Percentiles rank a stretch among this genome's conserved stretches.
These are phyloP conservation scores for Bicyclus anynana DNA, from an alignment of 1,140 invertebrate genomes.

Conservation along the genomic window DNA sequence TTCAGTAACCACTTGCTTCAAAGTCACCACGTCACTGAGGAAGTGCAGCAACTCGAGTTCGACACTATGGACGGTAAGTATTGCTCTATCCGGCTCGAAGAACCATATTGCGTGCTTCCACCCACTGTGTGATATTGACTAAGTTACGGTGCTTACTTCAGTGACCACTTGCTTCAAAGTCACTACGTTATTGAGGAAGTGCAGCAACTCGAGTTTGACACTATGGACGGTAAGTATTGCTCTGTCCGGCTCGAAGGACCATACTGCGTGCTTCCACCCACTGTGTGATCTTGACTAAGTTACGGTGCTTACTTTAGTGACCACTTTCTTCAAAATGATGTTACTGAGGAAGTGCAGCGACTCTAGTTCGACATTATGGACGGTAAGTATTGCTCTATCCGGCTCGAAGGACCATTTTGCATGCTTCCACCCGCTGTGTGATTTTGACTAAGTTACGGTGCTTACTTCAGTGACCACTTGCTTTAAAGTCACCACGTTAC, in stretches of 20 bases:
- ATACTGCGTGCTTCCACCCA: too few species aligned
- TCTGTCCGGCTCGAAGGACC: neutral
- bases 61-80: constrained; percentile 55
- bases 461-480: too few species aligned
- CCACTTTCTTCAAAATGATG: constrained; percentile 42
- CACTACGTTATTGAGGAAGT: constrained; percentile 54
- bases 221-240: constrained; percentile 51
- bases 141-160: constrained; percentile 52
- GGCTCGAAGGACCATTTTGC: neutral
- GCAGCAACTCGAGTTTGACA: constrained; percentile 49
- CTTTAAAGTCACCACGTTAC: too few species aligned
- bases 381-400: constrained; percentile 31
- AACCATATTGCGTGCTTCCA: neutral
- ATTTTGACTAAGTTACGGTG: too few species aligned
- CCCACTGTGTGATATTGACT: too few species aligned
- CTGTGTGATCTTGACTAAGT: too few species aligned
- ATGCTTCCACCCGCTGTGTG: too few species aligned
- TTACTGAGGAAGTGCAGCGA: constrained; percentile 52
- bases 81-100: neutral
- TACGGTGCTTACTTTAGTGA: constrained; percentile 58
- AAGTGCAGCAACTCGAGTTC: constrained; percentile 56
- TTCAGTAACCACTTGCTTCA: constrained; percentile 53
- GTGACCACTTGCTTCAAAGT: constrained; percentile 43
- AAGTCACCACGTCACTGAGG: constrained; percentile 44
- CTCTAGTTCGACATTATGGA: constrained; percentile 58